Evolutionary conservation across 2,888 invertebrate species (phyloP).

Genomic region (Neoaliturus tenellus): DNA sequence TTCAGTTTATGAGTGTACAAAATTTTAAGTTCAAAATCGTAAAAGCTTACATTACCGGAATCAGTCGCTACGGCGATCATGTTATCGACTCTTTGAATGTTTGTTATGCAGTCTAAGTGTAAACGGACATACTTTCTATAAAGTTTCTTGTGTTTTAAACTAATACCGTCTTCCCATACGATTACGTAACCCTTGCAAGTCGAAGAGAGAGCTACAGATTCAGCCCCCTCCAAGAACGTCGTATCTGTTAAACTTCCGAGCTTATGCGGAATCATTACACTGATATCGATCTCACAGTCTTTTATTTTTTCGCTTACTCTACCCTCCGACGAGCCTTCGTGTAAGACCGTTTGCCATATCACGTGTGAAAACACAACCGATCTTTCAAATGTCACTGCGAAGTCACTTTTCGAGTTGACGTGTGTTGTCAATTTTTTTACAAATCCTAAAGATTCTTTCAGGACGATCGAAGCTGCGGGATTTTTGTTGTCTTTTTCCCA

Average conservation of each 20-base stretch:
- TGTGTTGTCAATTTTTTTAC: background rate
- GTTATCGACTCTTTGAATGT: background rate
- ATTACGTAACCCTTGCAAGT: background rate
- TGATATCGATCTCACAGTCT: background rate
- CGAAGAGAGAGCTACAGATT: background rate
- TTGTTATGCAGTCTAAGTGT: constrained; percentile 2
- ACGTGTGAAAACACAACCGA: background rate
- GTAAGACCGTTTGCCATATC: background rate
- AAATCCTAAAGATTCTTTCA: background rate
- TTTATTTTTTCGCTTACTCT: background rate
- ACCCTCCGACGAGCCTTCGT: background rate
- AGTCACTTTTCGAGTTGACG: background rate
- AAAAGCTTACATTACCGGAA: constrained; percentile 1
- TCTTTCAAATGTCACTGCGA: background rate
- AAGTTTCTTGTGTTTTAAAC: background rate
- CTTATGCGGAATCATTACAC: background rate
- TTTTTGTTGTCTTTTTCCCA: background rate
- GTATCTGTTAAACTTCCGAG: background rate
- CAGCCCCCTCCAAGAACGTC: background rate
- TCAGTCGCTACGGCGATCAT: background rate
- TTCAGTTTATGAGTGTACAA: background rate
- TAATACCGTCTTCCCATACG: background rate
- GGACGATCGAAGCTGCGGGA: background rate
- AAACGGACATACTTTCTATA: background rate
- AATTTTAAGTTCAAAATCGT: constrained; percentile 12